Evolutionary conservation across 2,888 invertebrate species (phyloP).

Genomic region (Nephrotoma appendiculata): DNA sequence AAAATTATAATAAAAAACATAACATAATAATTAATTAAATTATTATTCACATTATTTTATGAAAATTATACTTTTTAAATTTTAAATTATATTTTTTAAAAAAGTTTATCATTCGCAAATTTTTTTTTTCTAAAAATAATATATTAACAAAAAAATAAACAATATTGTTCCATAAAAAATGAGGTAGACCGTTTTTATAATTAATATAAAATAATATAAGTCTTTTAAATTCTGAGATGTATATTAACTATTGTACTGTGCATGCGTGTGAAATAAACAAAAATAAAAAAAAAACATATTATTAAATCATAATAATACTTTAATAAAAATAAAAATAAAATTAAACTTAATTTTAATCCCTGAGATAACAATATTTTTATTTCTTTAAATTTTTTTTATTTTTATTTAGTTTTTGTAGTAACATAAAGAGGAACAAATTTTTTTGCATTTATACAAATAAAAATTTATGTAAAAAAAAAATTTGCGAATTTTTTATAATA

Average conservation of each 20-base stretch:
- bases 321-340: constrained; percentile 1
- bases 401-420: not conserved
- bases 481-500: not conserved
- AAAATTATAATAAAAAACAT: not conserved
- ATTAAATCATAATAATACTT: constrained; percentile 1
- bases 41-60: not conserved
- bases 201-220: not conserved
- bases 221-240: not conserved
- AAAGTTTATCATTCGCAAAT: not conserved
- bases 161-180: not conserved
- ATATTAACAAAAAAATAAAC: not conserved
- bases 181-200: not conserved
- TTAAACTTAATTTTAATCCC: constrained; percentile 1
- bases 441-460: not conserved
- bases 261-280: not conserved
- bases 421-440: not conserved
- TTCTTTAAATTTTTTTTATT: not conserved
- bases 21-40: not conserved
- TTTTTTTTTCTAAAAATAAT: not conserved
- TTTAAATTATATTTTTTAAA: not conserved
- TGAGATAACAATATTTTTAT: constrained; percentile 1
- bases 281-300: not conserved
- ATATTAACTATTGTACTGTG: not conserved
- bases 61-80: not conserved
- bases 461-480: not conserved